phyloP scores from a whole-genome alignment of 2,113 vertebrate genomes.

The Xerus inauris region DNA sequence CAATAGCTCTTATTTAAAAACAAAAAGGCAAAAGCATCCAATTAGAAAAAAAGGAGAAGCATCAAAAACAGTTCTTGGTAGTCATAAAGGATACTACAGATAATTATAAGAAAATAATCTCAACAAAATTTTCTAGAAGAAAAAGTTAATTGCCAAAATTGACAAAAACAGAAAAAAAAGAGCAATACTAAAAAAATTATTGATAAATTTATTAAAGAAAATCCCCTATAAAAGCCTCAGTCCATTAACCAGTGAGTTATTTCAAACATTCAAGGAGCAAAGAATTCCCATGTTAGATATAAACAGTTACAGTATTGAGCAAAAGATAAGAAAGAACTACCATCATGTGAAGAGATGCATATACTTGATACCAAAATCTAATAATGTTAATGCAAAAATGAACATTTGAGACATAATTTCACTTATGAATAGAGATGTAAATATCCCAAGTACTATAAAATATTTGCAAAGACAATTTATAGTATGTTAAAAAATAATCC shows the following conservation, averaged over 20 bases:
- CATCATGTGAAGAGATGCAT: neutral
- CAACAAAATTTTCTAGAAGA: conserved; percentile 25
- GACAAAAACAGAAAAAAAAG: conserved; percentile 35
- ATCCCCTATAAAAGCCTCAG: neutral
- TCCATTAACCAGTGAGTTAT: conserved; percentile 33
- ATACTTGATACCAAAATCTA: conserved; percentile 6
- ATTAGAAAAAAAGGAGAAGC: neutral
- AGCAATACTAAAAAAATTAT: conserved; percentile 33
- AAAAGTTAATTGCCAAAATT: conserved; percentile 47
- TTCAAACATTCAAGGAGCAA: conserved; percentile 19
- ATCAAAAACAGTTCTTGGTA: conserved; percentile 6
- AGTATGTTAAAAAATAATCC: neutral
- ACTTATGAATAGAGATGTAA: neutral
- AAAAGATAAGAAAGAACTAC: conserved; percentile 28
- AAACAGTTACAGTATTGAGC: conserved; percentile 1
- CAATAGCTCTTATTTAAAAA: neutral
- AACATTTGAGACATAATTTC: neutral
- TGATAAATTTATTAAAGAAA: neutral
- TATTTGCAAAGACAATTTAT: conserved; percentile 34
- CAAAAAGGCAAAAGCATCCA: neutral
- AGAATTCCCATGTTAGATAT: conserved; percentile 20
- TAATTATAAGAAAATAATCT: conserved; percentile 55
- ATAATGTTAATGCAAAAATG: neutral
- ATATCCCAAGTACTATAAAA: neutral
- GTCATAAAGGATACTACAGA: conserved; percentile 15